Conservation (phyloP, 2,113 vertebrate species). For the Saguinus imperator region DNA sequence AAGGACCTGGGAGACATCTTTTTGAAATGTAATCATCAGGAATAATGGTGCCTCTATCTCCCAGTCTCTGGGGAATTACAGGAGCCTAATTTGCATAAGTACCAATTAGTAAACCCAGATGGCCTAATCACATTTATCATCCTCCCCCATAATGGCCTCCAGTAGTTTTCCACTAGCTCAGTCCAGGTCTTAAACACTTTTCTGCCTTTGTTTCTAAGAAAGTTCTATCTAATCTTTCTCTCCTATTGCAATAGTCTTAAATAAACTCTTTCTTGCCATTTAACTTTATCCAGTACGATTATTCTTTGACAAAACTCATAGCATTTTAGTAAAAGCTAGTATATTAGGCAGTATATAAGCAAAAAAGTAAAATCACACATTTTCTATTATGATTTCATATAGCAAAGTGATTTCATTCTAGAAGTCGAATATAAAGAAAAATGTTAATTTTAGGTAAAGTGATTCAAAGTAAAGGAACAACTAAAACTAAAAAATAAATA, state of each 20-base stretch:
- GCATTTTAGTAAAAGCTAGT: not conserved
- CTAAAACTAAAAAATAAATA: not conserved
- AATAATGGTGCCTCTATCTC: not conserved
- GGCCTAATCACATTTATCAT: not conserved
- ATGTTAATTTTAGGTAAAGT: not conserved
- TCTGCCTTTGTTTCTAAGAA: not conserved
- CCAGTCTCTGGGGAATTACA: not conserved
- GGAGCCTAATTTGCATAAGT: not conserved
- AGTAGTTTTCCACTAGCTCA: not conserved
- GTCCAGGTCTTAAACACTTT: not conserved
- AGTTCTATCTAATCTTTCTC: not conserved
- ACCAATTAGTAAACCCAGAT: not conserved
- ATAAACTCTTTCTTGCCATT: not conserved
- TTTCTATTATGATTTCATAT: not conserved
- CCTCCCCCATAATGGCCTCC: not conserved
- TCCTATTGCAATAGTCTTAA: not conserved
- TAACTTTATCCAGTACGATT: not conserved
- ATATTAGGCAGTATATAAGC: not conserved
- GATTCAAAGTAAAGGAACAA: slow-evolving; percentile 21
- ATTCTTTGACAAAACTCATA: not conserved
- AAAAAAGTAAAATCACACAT: not conserved
- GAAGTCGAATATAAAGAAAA: not conserved
- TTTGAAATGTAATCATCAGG: slow-evolving; percentile 6
- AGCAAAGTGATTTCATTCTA: not conserved
- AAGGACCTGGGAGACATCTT: not conserved